Conservation (phyloP, 2,113 vertebrate genomes). For the Festucalex cinctus region DNA sequence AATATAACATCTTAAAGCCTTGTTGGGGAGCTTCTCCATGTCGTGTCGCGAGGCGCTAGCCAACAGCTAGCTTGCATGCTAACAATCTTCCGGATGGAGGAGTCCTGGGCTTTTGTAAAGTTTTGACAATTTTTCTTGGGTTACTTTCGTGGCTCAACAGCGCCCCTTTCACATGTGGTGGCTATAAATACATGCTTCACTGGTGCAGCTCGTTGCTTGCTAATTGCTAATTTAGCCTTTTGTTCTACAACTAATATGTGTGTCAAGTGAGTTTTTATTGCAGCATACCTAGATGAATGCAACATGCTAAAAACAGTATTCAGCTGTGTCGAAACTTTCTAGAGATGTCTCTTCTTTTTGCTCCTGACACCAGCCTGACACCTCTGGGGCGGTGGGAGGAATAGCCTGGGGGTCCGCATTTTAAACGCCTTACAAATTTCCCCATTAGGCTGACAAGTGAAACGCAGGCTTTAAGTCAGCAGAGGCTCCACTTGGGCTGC, state of each 20-base stretch:
- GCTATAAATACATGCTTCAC: no score
- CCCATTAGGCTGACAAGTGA: constrained; percentile 71
- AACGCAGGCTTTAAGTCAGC: constrained; percentile 59
- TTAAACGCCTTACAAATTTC: constrained; percentile 57
- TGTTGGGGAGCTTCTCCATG: no score
- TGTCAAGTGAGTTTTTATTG: no score
- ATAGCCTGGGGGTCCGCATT: not conserved
- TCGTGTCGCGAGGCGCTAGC: no score
- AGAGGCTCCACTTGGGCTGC: constrained; percentile 54
- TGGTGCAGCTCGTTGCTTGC: no score
- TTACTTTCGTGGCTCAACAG: no score
- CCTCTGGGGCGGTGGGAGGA: not conserved
- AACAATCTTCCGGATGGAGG: no score
- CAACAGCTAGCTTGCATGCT: no score
- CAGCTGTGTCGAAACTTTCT: not conserved
- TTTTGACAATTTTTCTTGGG: no score
- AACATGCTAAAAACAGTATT: not conserved
- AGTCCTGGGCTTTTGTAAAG: no score
- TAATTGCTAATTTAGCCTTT: not conserved
- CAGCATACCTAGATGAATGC: not conserved
- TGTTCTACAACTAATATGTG: not conserved
- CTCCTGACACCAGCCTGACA: not conserved
- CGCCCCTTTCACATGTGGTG: no score
- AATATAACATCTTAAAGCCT: no score
- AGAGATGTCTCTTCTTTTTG: not conserved